Conservation (phyloP, 2,797 vertebrate genomes). For the Bradypus variegatus region DNA sequence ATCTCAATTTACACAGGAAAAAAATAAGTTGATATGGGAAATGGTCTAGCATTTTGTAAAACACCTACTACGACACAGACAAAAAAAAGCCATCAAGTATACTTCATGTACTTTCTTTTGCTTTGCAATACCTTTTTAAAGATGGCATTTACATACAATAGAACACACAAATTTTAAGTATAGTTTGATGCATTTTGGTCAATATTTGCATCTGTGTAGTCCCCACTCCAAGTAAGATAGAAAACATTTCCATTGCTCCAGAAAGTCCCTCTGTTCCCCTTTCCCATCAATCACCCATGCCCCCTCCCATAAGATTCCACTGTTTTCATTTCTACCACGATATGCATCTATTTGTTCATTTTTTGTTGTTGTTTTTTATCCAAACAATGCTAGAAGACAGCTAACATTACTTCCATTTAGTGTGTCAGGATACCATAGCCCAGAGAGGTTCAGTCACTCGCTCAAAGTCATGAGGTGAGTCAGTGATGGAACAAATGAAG, state of each 20-base stretch:
- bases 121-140: background rate
- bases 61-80: background rate
- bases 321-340: background rate
- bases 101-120: background rate
- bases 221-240: background rate
- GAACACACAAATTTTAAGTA: background rate
- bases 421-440: background rate
- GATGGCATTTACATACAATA: background rate
- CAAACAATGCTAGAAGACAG: background rate
- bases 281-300: background rate
- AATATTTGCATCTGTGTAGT: background rate
- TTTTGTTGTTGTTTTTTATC: background rate
- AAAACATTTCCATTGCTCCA: background rate
- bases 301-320: background rate
- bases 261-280: background rate
- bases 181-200: background rate
- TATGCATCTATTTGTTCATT: background rate
- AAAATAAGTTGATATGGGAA: background rate
- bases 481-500: background rate
- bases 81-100: background rate
- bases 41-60: background rate
- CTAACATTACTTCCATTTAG: background rate
- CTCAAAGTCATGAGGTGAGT: background rate
- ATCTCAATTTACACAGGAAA: conserved; percentile 1
- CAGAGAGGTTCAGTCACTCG: background rate